phyloP scores from a whole-genome alignment of 1,140 invertebrate genomes.

The Platyura marginata region DNA sequence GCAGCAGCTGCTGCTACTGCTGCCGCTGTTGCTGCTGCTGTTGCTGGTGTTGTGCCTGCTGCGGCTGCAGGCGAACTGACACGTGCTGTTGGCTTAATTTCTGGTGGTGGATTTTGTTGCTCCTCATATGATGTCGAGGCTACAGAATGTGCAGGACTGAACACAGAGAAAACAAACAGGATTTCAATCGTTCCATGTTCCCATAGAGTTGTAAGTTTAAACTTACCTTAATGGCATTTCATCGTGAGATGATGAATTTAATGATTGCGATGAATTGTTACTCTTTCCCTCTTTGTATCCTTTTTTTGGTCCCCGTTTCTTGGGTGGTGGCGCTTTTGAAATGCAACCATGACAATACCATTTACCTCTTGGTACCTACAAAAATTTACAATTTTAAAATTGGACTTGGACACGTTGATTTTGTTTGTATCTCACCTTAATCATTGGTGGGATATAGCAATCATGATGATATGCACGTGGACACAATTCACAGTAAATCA shows the following conservation, averaged over 20 bases:
- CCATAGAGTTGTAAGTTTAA: neutral
- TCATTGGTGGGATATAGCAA: slow-evolving; percentile 73
- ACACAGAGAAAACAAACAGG: neutral
- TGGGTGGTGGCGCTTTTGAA: slow-evolving; percentile 49
- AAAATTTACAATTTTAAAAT: too few species aligned
- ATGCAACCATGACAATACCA: slow-evolving; percentile 73
- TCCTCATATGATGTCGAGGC: slow-evolving; percentile 6
- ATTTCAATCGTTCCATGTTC: too few species aligned
- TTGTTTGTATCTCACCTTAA: too few species aligned
- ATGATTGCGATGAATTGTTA: slow-evolving; percentile 19
- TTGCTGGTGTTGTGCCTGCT: neutral
- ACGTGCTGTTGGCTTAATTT: slow-evolving; percentile 8
- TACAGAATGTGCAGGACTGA: slow-evolving; percentile 20
- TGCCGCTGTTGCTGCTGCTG: slow-evolving; percentile 5
- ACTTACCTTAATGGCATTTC: slow-evolving; percentile 22
- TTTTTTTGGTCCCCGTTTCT: slow-evolving; percentile 30
- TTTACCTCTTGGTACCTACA: slow-evolving; percentile 58
- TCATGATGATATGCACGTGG: slow-evolving; percentile 81
- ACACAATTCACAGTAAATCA: slow-evolving; percentile 73
- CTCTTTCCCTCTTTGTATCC: neutral
- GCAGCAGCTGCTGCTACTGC: slow-evolving; percentile 8
- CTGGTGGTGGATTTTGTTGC: slow-evolving; percentile 11
- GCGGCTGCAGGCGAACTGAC: neutral
- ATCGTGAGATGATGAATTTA: slow-evolving; percentile 26
- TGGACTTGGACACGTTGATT: too few species aligned